A percentile compares a stretch with the other conserved stretches of the same genome.
These are phyloP conservation scores for Merodon equestris DNA, from an alignment of 2,888 invertebrate genomes.

Conservation along the genomic window DNA sequence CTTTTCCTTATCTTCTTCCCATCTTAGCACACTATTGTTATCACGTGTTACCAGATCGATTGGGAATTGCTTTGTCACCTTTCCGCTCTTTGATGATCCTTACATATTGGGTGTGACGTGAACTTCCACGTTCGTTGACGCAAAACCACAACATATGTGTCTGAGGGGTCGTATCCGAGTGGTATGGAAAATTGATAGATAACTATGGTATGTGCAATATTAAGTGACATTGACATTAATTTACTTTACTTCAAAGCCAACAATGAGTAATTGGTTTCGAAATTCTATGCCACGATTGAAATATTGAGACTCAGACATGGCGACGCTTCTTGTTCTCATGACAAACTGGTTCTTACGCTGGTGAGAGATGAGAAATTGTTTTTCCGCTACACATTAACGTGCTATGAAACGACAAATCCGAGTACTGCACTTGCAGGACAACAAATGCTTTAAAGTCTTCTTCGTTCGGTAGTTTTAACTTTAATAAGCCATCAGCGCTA, in stretches of 20 bases:
- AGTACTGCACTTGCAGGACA: too few species aligned
- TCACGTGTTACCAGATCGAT: conserved; percentile 3
- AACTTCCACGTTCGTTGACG: neutral
- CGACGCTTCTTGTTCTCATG: too few species aligned
- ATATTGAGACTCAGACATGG: too few species aligned
- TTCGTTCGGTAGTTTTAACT: too few species aligned
- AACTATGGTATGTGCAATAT: conserved; percentile 21
- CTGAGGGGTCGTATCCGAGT: conserved; percentile 10
- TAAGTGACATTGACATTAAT: conserved; percentile 34
- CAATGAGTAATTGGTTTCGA: conserved; percentile 32
- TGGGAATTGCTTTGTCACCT: conserved; percentile 20
- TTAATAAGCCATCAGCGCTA: too few species aligned
- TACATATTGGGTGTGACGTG: neutral
- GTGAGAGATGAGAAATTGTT: too few species aligned
- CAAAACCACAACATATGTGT: neutral
- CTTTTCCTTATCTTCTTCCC: neutral
- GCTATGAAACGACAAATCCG: too few species aligned
- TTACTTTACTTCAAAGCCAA: conserved; percentile 33
- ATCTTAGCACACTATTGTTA: conserved; percentile 2
- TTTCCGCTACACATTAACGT: too few species aligned
- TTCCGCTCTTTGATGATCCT: conserved; percentile 17
- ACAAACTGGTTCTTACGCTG: too few species aligned
- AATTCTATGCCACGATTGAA: conserved; percentile 11
- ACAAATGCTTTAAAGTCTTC: too few species aligned
- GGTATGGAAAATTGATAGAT: conserved; percentile 11